Evolutionary conservation across 1,140 invertebrate species (phyloP), one percentile per base, ranked within the genome.

Genomic region (Diachasma alloeum): DNA sequence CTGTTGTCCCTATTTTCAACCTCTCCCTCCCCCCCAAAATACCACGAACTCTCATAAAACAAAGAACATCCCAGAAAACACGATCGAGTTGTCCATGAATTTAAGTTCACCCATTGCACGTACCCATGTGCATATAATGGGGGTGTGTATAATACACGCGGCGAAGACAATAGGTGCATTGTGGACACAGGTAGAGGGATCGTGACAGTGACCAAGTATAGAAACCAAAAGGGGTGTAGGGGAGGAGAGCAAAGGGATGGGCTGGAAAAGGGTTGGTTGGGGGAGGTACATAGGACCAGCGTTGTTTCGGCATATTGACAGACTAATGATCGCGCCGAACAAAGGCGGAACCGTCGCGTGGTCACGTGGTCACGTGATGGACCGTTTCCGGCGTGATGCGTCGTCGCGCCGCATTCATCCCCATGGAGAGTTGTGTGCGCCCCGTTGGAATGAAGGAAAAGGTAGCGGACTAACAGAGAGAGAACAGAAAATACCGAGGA

Each of bases 291-390:
- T 39, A 68, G 69, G 75, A 44, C 74, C 80, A 86, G 85, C 87
- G 85, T 87, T 83, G 87, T 87, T 89, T 87, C 82, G 84, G 87
- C 86, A 89, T 89, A 89, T 89, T 89, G 88, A 88, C 87, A 89
- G 88, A 89, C 87, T 89, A 89, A 89, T 88, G 88, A 89, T 88
- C 85, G 82, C 81, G 78, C 75, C 81, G 84, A 89, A 89, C 88
- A 89, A 89, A 89, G 85, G 86, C 86, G 82, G 80, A 83, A 86
- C 83, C 85, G 87, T 88, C 86, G 85, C 84, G 87, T 85, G 84
- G 85, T 86, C 84, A 88, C 86, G 87, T 88, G 87, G 84, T 87
- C 81, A 83, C 80, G 87, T 89, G 88, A 89, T 89, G 87, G 86
- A 88, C 86, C 83, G 87, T 85, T 89, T 89, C 88, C 88, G 87